Conservation (phyloP, 2,797 vertebrate genomes). For the Bradypodion ventrale region DNA sequence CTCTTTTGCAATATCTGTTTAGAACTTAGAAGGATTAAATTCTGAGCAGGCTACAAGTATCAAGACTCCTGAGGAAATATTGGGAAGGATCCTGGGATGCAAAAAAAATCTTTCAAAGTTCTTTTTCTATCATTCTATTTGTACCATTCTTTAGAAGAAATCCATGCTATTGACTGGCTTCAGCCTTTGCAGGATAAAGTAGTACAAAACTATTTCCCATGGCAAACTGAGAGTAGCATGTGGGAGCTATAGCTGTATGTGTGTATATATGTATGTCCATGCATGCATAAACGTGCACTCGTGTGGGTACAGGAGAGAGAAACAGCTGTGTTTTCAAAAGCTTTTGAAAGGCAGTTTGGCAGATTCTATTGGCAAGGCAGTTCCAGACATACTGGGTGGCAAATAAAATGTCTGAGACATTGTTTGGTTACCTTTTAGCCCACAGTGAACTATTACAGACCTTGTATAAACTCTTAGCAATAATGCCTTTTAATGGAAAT, state of each 20-base stretch:
- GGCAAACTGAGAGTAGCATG: conserved; percentile 48
- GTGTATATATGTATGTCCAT: background rate
- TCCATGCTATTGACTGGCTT: too few species aligned
- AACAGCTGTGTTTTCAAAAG: conserved; percentile 63
- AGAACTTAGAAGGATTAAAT: too few species aligned
- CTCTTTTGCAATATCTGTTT: background rate
- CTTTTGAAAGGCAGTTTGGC: conserved; percentile 46
- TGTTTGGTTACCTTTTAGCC: conserved; percentile 49
- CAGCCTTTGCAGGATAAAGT: conserved; percentile 45
- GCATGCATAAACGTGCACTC: too few species aligned
- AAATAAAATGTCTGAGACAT: conserved; percentile 66
- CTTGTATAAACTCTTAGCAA: conserved; percentile 49
- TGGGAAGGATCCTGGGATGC: background rate
- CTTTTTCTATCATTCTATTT: background rate
- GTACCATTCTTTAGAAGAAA: background rate
- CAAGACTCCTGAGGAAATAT: too few species aligned
- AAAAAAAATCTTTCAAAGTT: background rate
- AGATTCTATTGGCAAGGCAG: conserved; percentile 47
- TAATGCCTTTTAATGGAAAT: conserved; percentile 64
- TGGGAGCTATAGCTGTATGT: conserved; percentile 47
- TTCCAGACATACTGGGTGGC: conserved; percentile 56
- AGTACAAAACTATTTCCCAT: conserved; percentile 45
- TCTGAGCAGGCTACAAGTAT: too few species aligned
- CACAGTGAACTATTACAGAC: conserved; percentile 59
- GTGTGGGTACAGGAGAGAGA: background rate